Base-by-base conservation (phyloP, 1,140 invertebrate species). In the Uloborus diversus region DNA sequence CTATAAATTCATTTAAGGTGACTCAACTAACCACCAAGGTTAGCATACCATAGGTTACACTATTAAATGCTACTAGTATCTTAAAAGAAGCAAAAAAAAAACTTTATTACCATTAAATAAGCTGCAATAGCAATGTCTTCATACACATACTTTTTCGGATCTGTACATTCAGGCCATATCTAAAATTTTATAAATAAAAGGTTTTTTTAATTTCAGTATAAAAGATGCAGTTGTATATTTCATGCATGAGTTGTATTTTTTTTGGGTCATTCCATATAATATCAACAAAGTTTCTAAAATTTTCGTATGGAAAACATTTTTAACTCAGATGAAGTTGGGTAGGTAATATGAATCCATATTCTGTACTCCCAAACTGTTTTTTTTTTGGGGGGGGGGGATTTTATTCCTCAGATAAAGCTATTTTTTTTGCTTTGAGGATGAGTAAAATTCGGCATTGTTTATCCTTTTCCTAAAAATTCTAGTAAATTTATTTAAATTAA, bases 51-150 rank as follows among this genome's bases (percentile, higher is more conserved):
- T n/a, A n/a, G n/a, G n/a, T n/a, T n/a, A n/a, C n/a, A n/a, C n/a
- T n/a, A n/a, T n/a, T n/a, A n/a, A n/a, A n/a, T n/a, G n/a, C n/a
- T n/a, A n/a, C n/a, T n/a, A n/a, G n/a, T n/a, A n/a, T n/a, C n/a
- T n/a, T n/a, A n/a, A n/a, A n/a, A n/a, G n/a, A 1, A n/a, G 7
- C 9, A 53, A 53, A n/a, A 53, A 0, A 1, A 4, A 53, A 13
- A 75, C 11, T 47, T 4, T 27, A 81, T 84, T 37, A 95, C 88
- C 32, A 98, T 87, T 20, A 99, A 88, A 86, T 99, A 99, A 2
- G 94, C 89, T 17, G 96, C 95, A 84, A 99, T 99, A 5, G 94
- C 95, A 76, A 99, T 89, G 86, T 99, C 97, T 90, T 99, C 97
- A 89, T 94, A 96, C 5, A 99, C 94, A 90, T 94, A 98, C 87